Evolutionary conservation across 1,140 invertebrate species (phyloP), one percentile per base, ranked within the genome.

Genomic region (Acromyrmex charruanus): DNA sequence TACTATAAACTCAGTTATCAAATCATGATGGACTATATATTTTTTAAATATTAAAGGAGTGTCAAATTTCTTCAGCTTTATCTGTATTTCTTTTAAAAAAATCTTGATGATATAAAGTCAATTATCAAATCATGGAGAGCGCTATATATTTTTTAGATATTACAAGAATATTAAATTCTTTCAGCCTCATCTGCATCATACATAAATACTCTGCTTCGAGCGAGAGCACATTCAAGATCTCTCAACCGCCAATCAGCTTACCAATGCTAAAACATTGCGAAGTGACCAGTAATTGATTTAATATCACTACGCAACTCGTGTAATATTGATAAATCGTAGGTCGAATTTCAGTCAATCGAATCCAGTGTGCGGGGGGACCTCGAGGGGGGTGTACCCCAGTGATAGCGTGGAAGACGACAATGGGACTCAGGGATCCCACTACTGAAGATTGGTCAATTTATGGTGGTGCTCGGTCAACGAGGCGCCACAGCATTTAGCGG

Each of bases 381-480:
- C 55, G 80, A 82, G 25, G 80, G 55, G 55, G 68, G 55, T 74
- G 55, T 74, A 39, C 16, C 55, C 53, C 18, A 71, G n/a, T 4
- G 49, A 4, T 21, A 44, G 12, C 53, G 53, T 74, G 39, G 59
- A 74, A 80, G 63, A 88, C 51, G 18, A 66, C 74, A 63, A 77
- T 49, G 77, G 44, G 31, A 21, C 35, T 21, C 9, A 25, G 59
- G 63, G 63, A 69, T 44, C 61, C 74, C 55, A 82, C 59, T 28
- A 87, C 93, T 68, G 90, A 93, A 94, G 93, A 94, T 94, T 94
- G 93, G 92, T 94, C 91, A 95, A 95, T 95, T 94, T 93, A 95
- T 92, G 85, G 87, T 90, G 92, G 90, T 91, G 91, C 89, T 90
- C 93, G 93, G 93, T 94, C 94, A 91, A 92, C 92, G 79, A 94